A percentile compares a stretch with the other conserved stretches of the same genome.
Evolutionary conservation across 2,888 invertebrate genomes (phyloP).

Genomic region (Limnephilus marmoratus): DNA sequence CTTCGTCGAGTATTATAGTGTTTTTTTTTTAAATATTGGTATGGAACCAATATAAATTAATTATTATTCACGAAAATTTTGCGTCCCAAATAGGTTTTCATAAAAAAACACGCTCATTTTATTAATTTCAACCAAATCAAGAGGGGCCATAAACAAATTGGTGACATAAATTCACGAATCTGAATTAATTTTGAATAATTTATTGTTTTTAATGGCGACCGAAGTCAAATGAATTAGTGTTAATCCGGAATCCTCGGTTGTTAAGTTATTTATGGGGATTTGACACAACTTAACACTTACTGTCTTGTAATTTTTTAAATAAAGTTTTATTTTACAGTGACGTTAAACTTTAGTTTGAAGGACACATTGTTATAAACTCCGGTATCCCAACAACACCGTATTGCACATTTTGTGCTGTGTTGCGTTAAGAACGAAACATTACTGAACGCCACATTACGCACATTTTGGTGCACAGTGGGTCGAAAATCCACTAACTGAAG

Average conservation of each 20-base stretch:
- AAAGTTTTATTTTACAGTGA: neutral
- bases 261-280: conserved; percentile 16
- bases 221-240: neutral
- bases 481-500: too few species aligned
- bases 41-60: neutral
- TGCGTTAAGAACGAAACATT: too few species aligned
- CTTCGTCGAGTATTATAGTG: too few species aligned
- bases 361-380: too few species aligned
- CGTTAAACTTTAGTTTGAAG: neutral
- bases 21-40: too few species aligned
- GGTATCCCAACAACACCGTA: too few species aligned
- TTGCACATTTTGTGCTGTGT: too few species aligned
- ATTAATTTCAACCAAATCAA: neutral
- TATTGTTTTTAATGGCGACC: conserved; percentile 22
- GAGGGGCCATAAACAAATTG: neutral
- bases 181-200: neutral
- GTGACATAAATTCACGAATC: conserved; percentile 20
- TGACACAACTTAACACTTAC: conserved; percentile 29
- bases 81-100: neutral
- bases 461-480: too few species aligned
- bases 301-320: neutral
- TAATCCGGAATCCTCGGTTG: conserved; percentile 19
- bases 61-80: neutral
- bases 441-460: too few species aligned
- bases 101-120: neutral